Conservation (phyloP, 2,888 invertebrate genomes). For the Orthonevra nobilis region DNA sequence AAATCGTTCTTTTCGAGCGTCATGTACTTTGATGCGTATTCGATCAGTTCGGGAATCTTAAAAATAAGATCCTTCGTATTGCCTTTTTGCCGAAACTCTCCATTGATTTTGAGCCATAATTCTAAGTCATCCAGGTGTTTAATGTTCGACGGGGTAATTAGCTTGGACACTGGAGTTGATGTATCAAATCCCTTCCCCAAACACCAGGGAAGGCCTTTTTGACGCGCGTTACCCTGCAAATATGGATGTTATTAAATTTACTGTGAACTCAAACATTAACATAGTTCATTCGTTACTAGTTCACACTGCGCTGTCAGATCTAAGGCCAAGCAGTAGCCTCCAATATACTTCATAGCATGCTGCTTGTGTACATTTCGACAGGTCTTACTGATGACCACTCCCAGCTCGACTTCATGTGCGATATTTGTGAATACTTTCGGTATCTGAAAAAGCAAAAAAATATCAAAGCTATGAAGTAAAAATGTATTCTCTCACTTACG, state of each 20-base stretch:
- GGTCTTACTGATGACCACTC: too few species aligned
- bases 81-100: slow-evolving; percentile 82
- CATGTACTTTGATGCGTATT: slow-evolving; percentile 85
- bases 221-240: slow-evolving; percentile 80
- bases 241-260: slow-evolving; percentile 35
- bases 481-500: too few species aligned
- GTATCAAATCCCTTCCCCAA: slow-evolving; percentile 90
- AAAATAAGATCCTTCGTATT: slow-evolving; percentile 87
- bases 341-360: too few species aligned
- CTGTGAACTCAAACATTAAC: too few species aligned
- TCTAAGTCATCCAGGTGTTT: slow-evolving; percentile 82
- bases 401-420: too few species aligned
- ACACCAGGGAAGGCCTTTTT: slow-evolving; percentile 86
- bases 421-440: too few species aligned
- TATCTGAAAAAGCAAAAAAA: too few species aligned
- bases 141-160: slow-evolving; percentile 82
- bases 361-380: too few species aligned
- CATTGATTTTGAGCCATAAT: slow-evolving; percentile 85
- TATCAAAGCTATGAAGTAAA: too few species aligned
- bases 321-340: too few species aligned
- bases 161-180: slow-evolving; percentile 86
- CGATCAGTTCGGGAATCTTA: slow-evolving; percentile 83
- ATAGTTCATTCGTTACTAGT: too few species aligned
- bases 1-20: slow-evolving; percentile 88
- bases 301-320: too few species aligned